Base-by-base conservation (phyloP, 2,797 vertebrate genomes). In the Myotis pilosus region DNA sequence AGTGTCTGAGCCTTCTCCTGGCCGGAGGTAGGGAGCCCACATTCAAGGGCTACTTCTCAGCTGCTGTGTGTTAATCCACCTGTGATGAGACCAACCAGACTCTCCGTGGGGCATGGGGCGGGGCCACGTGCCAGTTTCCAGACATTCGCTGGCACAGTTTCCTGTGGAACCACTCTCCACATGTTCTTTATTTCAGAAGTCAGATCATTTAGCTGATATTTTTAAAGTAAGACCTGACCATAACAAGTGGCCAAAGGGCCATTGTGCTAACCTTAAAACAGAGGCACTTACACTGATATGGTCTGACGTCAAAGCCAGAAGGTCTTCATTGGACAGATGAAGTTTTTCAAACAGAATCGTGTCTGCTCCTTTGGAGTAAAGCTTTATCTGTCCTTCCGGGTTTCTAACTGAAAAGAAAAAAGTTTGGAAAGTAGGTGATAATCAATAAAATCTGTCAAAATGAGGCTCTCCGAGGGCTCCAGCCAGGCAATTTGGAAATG, bases 281-380 rank as follows among this genome's bases (percentile, higher is more conserved):
- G 76, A 89, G 33, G 60, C 55, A 97, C 97, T 97, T 97, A 97
- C 97, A 93, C 96, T 98, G 91, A 98, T 97, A 71, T 98, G 98
- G 69, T 96, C 98, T 80, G 98, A 98, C 11, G 98, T 98, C 96
- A 97, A 95, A 91, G 94, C 94, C 94, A 97, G 97, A 76, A 98
- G 95, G 53, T 97, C 92, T 93, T 97, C 95, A 72, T 76, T 98
- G 53, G 96, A 98, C 68, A 96, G 91, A 95, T 98, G 97, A 96
- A 98, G 97, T 80, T 97, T 98, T 91, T 98, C 98, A 96, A 98
- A 98, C 33, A 98, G 83, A 90, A 98, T 96, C 13, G 95, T 98
- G 76, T 98, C 98, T 71, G 97, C 97, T 92, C 98, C 98, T 97
- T 98, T 98, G 86, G 95, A 98, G 89, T 98, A 98, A 94, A 99